These are phyloP conservation scores for Conus betulinus DNA, from an alignment of 1,140 invertebrate genomes.

Conservation along the genomic window DNA sequence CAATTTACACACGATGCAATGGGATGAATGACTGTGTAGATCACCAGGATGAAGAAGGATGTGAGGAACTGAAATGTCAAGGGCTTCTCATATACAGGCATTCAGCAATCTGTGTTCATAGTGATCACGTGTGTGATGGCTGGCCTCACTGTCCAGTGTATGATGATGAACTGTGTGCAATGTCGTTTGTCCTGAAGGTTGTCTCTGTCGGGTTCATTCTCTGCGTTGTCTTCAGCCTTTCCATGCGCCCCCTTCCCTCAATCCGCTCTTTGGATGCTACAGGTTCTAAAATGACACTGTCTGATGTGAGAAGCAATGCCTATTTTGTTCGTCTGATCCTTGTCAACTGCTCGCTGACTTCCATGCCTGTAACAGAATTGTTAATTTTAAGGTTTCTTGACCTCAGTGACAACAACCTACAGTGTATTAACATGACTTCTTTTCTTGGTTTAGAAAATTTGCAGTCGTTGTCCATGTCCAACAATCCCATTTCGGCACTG, in stretches of 20 bases:
- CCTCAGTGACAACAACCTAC: neutral
- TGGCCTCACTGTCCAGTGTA: constrained; percentile 31
- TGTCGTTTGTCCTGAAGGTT: constrained; percentile 44
- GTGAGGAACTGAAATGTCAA: constrained; percentile 28
- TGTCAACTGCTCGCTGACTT: neutral
- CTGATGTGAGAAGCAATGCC: neutral
- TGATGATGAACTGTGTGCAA: constrained; percentile 37
- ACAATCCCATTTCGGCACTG: neutral
- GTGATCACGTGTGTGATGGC: neutral
- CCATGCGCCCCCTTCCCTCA: neutral
- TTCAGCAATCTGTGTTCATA: constrained; percentile 19
- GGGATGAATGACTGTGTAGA: constrained; percentile 15
- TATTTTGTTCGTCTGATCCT: neutral
- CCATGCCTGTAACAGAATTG: neutral
- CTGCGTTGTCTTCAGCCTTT: neutral
- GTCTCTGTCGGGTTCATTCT: neutral
- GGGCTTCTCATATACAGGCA: constrained; percentile 19
- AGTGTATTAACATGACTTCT: neutral
- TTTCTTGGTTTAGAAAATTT: constrained; percentile 23
- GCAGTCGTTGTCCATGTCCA: constrained; percentile 11
- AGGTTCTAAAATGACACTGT: neutral
- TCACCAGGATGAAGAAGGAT: constrained; percentile 2
- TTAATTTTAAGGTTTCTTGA: constrained; percentile 15
- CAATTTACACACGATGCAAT: constrained; percentile 4
- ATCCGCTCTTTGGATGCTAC: neutral